phyloP scores from a whole-genome alignment of 2,797 vertebrate species.

The Phoeniculus purpureus region DNA sequence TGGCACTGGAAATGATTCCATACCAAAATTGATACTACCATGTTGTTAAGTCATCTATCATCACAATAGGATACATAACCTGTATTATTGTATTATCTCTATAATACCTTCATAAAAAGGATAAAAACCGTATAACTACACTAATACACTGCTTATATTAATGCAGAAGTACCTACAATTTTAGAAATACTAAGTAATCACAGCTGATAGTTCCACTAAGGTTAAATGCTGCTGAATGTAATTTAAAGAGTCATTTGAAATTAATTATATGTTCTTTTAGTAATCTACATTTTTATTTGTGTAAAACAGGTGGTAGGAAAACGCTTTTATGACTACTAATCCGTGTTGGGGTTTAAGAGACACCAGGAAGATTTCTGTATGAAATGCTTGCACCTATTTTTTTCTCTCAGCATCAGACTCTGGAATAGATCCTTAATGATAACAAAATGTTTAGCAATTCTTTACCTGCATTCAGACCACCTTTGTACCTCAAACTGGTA shows the following conservation, averaged over 20 bases:
- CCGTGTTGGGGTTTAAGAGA: neutral
- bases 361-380: neutral
- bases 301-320: conserved; percentile 45
- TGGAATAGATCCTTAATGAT: neutral
- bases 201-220: conserved; percentile 20
- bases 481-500: neutral
- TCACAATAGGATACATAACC: neutral
- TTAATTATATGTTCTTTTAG: conserved; percentile 51
- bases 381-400: neutral
- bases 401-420: neutral
- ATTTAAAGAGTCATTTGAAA: conserved; percentile 59
- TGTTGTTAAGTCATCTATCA: neutral
- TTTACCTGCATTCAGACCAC: neutral
- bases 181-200: neutral
- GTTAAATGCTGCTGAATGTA: conserved; percentile 44
- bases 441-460: neutral
- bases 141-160: neutral
- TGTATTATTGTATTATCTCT: neutral
- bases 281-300: conserved; percentile 38
- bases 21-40: neutral
- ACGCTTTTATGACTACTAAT: neutral
- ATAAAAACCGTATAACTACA: neutral
- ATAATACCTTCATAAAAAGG: neutral
- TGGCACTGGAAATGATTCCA: too few relatives aligned
- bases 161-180: neutral